Conservation (phyloP, 2,888 invertebrate species). For the Apoda limacodes region DNA sequence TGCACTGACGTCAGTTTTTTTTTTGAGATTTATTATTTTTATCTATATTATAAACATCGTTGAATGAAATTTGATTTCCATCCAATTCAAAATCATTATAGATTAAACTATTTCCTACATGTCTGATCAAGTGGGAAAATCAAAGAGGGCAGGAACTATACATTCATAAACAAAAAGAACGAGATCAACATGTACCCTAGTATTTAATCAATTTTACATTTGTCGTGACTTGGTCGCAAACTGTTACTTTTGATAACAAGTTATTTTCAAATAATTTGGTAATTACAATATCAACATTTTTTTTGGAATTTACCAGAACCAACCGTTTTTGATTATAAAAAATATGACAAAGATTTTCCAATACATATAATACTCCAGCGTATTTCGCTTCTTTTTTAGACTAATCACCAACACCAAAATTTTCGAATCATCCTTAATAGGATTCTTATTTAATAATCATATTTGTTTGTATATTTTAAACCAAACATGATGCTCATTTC, state of each 20-base stretch:
- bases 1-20: slow-evolving; percentile 3
- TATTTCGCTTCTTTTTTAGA: slow-evolving; percentile 11
- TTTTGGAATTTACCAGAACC: not conserved
- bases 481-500: slow-evolving; percentile 17
- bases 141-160: slow-evolving; percentile 3
- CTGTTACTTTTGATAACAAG: slow-evolving; percentile 13
- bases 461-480: slow-evolving; percentile 17
- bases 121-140: slow-evolving; percentile 15
- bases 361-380: slow-evolving; percentile 11
- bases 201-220: slow-evolving; percentile 12
- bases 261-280: slow-evolving; percentile 14
- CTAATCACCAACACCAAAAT: slow-evolving; percentile 13
- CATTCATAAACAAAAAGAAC: slow-evolving; percentile 4
- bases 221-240: slow-evolving; percentile 17
- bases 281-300: not conserved
- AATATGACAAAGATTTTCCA: slow-evolving; percentile 16
- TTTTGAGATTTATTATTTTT: slow-evolving; percentile 5
- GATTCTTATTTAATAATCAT: too few relatives aligned
- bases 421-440: slow-evolving; percentile 18
- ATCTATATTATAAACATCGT: slow-evolving; percentile 1
- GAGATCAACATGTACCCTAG: not conserved
- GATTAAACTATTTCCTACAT: slow-evolving; percentile 14
- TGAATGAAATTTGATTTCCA: slow-evolving; percentile 8
- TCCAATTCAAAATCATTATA: slow-evolving; percentile 8
- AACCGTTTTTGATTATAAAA: slow-evolving; percentile 9